Conservation (phyloP, 2,797 vertebrate genomes). For the Poeciliopsis gracilis region DNA sequence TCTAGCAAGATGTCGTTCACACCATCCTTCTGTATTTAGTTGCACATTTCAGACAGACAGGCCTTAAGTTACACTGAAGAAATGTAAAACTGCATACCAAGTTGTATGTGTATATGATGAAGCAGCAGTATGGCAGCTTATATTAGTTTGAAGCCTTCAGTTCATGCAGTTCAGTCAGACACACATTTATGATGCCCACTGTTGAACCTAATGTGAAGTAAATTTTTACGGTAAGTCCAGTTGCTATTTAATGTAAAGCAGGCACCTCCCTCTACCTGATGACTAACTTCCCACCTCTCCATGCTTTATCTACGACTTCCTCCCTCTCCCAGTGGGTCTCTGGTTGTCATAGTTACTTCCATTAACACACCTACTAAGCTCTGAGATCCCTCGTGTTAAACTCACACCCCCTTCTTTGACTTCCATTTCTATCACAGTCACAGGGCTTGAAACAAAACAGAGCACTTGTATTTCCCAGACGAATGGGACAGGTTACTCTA, state of each 20-base stretch:
- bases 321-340: constrained; percentile 58
- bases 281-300: constrained; percentile 46
- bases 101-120: constrained; percentile 13
- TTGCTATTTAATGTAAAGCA: constrained; percentile 4
- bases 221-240: constrained; percentile 2
- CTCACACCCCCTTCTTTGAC: constrained; percentile 14
- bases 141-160: constrained; percentile 11
- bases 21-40: constrained; percentile 51
- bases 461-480: not conserved
- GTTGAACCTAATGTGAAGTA: not conserved
- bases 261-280: constrained; percentile 28
- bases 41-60: constrained; percentile 42
- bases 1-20: constrained; percentile 12
- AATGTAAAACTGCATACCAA: constrained; percentile 51
- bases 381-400: constrained; percentile 46
- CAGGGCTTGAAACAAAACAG: constrained; percentile 21
- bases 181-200: not conserved
- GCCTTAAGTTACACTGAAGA: constrained; percentile 59
- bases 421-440: constrained; percentile 26
- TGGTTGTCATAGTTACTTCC: constrained; percentile 75
- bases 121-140: constrained; percentile 6
- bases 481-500: not conserved
- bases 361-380: constrained; percentile 80
- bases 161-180: constrained; percentile 20
- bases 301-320: constrained; percentile 49